Evolutionary conservation across 1,140 invertebrate species (phyloP).

Genomic region (Lithobius niger): DNA sequence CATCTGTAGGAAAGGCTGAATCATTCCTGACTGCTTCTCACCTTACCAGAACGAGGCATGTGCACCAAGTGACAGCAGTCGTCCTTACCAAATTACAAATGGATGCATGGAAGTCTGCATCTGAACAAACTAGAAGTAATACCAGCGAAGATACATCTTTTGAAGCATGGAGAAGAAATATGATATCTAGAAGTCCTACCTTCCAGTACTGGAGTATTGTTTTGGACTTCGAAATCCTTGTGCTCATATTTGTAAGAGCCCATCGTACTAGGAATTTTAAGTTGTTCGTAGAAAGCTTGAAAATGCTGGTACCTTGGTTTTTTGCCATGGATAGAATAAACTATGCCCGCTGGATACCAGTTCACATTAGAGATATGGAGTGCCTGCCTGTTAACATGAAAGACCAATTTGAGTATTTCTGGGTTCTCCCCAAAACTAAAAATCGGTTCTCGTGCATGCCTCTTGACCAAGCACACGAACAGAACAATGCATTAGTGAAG

Average conservation of each 20-base stretch:
- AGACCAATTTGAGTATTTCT: constrained; percentile 14
- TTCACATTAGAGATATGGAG: constrained; percentile 18
- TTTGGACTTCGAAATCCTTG: constrained; percentile 13
- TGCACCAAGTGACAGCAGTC: constrained; percentile 15
- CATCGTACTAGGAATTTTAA: constrained; percentile 13
- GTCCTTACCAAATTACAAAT: neutral
- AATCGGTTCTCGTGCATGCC: neutral
- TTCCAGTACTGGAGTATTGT: constrained; percentile 15
- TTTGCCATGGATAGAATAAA: constrained; percentile 16
- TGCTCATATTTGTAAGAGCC: constrained; percentile 11
- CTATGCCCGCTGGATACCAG: constrained; percentile 7
- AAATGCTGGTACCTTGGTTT: constrained; percentile 13
- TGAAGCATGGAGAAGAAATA: constrained; percentile 13
- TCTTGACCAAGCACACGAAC: neutral
- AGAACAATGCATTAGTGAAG: too few species aligned
- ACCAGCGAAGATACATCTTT: constrained; percentile 2
- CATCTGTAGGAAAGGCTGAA: neutral
- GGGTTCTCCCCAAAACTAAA: constrained; percentile 6
- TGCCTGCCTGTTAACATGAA: constrained; percentile 5
- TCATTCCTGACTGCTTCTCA: constrained; percentile 15
- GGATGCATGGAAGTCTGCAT: neutral
- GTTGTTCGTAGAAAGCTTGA: constrained; percentile 9
- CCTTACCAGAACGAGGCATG: constrained; percentile 12
- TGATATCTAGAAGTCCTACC: constrained; percentile 6
- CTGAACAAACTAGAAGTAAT: neutral